Evolutionary conservation across 1,140 invertebrate genomes (phyloP).

Genomic region (Babylonia areolata): DNA sequence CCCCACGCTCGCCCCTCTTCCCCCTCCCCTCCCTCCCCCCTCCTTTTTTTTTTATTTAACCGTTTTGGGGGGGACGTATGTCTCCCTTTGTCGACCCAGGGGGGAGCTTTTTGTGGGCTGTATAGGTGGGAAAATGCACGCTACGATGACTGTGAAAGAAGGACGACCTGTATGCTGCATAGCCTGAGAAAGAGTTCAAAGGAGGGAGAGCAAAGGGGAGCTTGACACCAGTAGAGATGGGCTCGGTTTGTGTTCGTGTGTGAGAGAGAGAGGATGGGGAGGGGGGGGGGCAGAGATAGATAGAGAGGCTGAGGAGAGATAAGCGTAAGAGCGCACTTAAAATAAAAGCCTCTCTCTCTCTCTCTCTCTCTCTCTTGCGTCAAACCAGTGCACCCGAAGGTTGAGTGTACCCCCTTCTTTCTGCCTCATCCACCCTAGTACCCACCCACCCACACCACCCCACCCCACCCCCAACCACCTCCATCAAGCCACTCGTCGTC

Average conservation of each 20-base stretch:
- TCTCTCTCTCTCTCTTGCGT: no score
- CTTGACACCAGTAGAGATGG: neutral
- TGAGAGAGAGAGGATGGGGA: neutral
- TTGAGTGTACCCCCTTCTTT: no score
- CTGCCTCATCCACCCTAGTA: neutral
- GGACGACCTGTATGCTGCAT: neutral
- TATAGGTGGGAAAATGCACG: neutral
- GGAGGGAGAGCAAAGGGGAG: neutral
- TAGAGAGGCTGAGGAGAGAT: no score
- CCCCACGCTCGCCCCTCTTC: no score
- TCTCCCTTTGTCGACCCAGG: neutral
- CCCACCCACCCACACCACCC: neutral
- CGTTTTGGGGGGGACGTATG: neutral
- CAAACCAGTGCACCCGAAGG: neutral
- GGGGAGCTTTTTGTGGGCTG: neutral
- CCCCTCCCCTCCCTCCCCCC: neutral
- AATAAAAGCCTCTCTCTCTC: neutral
- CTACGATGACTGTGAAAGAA: neutral
- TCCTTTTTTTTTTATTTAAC: no score
- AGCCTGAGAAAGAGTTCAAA: neutral
- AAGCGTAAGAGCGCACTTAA: neutral
- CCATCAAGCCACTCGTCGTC: neutral
- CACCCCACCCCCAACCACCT: neutral
- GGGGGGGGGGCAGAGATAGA: no score
- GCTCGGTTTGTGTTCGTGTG: neutral